Conservation (phyloP, 2,113 vertebrate species). For the Thunnus maccoyii region DNA sequence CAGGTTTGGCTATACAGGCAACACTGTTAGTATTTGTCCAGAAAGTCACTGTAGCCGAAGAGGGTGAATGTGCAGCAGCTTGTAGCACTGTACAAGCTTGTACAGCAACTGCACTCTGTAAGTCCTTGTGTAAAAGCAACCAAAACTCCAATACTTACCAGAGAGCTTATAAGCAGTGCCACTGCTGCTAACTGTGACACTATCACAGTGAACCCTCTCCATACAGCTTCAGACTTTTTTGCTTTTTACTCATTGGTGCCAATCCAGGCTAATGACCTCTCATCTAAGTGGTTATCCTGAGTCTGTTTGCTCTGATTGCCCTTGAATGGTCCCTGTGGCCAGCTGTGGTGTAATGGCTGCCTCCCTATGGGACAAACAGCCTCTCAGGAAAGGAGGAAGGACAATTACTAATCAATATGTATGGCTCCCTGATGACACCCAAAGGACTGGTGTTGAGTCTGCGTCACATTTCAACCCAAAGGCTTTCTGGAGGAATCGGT, state of each 20-base stretch:
- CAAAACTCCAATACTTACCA: not conserved
- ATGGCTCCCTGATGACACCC: slow-evolving; percentile 61
- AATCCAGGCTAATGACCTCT: slow-evolving; percentile 33
- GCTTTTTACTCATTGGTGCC: slow-evolving; percentile 38
- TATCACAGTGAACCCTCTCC: slow-evolving; percentile 23
- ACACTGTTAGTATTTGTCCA: not conserved
- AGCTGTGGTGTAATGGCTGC: slow-evolving; percentile 63
- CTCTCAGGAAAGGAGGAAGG: slow-evolving; percentile 62
- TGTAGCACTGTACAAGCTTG: not conserved
- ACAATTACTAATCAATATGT: slow-evolving; percentile 74
- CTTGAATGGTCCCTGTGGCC: slow-evolving; percentile 71
- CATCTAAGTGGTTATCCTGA: slow-evolving; percentile 59
- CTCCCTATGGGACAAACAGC: slow-evolving; percentile 68
- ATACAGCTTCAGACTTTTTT: slow-evolving; percentile 11
- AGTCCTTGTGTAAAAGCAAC: slow-evolving; percentile 3
- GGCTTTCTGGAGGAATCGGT: slow-evolving; percentile 45
- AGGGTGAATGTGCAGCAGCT: slow-evolving; percentile 1
- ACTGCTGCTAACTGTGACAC: slow-evolving; percentile 17
- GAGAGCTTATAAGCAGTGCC: slow-evolving; percentile 31
- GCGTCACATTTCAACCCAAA: slow-evolving; percentile 61
- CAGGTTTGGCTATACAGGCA: not conserved
- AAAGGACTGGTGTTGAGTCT: slow-evolving; percentile 54
- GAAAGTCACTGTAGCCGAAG: slow-evolving; percentile 3
- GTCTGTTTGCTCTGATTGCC: slow-evolving; percentile 67
- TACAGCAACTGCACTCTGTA: not conserved